Evolutionary conservation across 92 coral and sea anemone genomes (phyloP), one percentile per base, ranked within the genome.

Genomic region (Metridium senile): DNA sequence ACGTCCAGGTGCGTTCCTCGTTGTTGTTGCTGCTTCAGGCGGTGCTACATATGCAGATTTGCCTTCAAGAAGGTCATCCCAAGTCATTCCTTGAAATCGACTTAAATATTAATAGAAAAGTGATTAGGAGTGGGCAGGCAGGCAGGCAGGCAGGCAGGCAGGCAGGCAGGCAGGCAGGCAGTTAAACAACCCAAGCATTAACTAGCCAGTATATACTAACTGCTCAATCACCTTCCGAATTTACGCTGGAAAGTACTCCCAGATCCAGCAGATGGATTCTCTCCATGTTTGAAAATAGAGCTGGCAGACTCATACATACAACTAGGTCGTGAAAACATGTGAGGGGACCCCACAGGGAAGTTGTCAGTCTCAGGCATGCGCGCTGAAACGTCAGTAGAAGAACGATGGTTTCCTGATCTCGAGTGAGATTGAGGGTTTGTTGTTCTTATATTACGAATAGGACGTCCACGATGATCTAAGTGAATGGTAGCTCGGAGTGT

Each of bases 401-500:
- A 79, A 33, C 79, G 65, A 43, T 89, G 81, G 62, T 76, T 33
- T 11, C 56, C 78, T 53, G 82, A 82, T 57, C 89, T 77, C n/a
- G 93, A 80, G 27, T 53, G 70, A 57, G 87, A 65, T 28, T 68
- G 69, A 43, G 68, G 81, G 68, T 54, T 84, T 78, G 49, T 51
- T 39, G 70, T 77, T 81, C 99, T 85, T 29, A 80, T 72, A 49
- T 84, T 90, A 35, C 99, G 88, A 21, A 89, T 68, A n/a, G 93
- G 93, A 54, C 86, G 89, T n/a, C 97, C 99, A 45, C 90, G 91
- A 65, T 74, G 81, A 53, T 95, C 97, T 13, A 86, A 71, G 26
- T 71, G 72, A 11, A 95, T 81, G 1, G 62, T 85, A 11, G 84
- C 76, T 47, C 82, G 86, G 26, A 95, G 85, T 19, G 89, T 85